phyloP scores from a whole-genome alignment of 2,113 vertebrate genomes.

The Podarcis raffonei region DNA sequence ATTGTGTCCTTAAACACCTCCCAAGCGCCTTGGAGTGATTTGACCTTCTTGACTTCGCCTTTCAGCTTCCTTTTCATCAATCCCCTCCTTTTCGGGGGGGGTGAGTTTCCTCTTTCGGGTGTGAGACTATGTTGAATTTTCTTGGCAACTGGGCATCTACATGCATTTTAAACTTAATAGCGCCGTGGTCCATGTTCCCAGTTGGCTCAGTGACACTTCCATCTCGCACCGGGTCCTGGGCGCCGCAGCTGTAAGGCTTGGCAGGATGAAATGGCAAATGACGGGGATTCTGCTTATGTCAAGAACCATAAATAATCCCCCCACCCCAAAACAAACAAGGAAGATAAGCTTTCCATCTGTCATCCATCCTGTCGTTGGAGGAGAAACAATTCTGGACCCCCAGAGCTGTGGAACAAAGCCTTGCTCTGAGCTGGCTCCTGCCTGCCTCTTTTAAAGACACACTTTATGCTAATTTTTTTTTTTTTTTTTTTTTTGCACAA shows the following conservation, averaged over 20 bases:
- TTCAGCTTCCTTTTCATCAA: too few species aligned
- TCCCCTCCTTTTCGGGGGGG: too few species aligned
- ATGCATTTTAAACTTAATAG: too few species aligned
- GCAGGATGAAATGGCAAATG: conserved; percentile 2
- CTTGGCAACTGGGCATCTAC: too few species aligned
- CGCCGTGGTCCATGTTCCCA: too few species aligned
- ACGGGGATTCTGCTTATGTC: rapidly evolving
- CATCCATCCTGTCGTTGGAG: not conserved
- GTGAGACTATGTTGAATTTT: too few species aligned
- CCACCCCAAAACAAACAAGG: not conserved
- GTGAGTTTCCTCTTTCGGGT: too few species aligned
- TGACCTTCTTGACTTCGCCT: too few species aligned
- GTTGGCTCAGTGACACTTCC: too few species aligned
- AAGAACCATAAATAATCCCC: rapidly evolving
- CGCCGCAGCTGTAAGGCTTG: not conserved
- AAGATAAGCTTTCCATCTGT: conserved; percentile 18
- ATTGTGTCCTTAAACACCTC: too few species aligned
- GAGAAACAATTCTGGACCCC: conserved; percentile 34
- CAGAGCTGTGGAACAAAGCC: rapidly evolving
- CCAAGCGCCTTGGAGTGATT: too few species aligned
- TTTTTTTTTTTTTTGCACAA: not conserved
- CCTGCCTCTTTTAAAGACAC: rapidly evolving
- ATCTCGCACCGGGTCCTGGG: too few species aligned
- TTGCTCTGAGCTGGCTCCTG: not conserved
- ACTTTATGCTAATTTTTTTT: not conserved